A percentile compares a stretch with the other conserved stretches of the same genome.
These are phyloP conservation scores for Micromussa lordhowensis DNA, from an alignment of 92 coral and sea anemone species.

Conservation along the genomic window DNA sequence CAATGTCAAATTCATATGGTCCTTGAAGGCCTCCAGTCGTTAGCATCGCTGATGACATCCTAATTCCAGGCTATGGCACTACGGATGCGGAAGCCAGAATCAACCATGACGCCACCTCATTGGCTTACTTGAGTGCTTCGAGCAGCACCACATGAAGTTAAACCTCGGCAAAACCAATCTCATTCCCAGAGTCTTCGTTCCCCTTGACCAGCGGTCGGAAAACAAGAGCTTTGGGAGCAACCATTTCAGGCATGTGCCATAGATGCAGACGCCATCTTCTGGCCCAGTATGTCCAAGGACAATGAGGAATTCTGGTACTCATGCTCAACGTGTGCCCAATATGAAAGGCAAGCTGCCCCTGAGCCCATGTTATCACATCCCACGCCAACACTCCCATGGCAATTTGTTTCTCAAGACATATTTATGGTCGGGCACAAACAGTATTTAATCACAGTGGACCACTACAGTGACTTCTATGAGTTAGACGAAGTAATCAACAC, in stretches of 20 bases:
- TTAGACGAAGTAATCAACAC: constrained; percentile 24
- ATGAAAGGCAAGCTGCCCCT: constrained; percentile 29
- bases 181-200: too few species aligned
- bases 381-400: constrained; percentile 26
- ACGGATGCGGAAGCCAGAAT: constrained; percentile 25
- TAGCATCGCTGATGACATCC: constrained; percentile 50
- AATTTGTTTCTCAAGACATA: constrained; percentile 52
- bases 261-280: constrained; percentile 34
- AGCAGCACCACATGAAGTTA: constrained; percentile 46
- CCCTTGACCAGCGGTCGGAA: too few species aligned
- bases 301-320: constrained; percentile 29
- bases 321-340: constrained; percentile 41
- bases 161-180: constrained; percentile 48
- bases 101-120: constrained; percentile 42
- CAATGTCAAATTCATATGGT: constrained; percentile 54
- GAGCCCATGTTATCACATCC: constrained; percentile 54
- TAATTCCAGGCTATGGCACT: constrained; percentile 56
- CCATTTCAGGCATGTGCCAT: too few species aligned
- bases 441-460: constrained; percentile 32
- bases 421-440: constrained; percentile 19
- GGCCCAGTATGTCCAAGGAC: constrained; percentile 56
- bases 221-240: too few species aligned
- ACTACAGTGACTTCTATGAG: constrained; percentile 30
- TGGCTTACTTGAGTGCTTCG: constrained; percentile 41
- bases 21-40: constrained; percentile 53